phyloP scores from a whole-genome alignment of 2,888 invertebrate species.

The Dioctria linearis region DNA sequence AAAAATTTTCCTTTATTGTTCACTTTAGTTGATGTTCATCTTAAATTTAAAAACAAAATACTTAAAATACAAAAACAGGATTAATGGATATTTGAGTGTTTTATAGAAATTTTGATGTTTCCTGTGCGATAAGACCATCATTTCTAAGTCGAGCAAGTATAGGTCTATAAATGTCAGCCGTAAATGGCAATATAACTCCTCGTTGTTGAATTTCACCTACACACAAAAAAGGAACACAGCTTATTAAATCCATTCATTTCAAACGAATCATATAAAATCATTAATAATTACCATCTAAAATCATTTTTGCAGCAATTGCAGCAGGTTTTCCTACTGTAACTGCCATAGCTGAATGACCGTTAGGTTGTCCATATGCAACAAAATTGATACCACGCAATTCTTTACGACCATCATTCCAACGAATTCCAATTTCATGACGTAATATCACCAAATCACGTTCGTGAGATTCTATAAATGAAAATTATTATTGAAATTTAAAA shows the following conservation, averaged over 20 bases:
- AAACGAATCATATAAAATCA: background rate
- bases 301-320: conserved; percentile 98
- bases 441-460: conserved; percentile 96
- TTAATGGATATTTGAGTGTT: background rate
- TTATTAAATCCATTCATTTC: conserved; percentile 58
- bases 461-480: conserved; percentile 74
- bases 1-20: too few species aligned
- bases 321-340: conserved; percentile 93
- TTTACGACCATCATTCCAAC: conserved; percentile 89
- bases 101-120: conserved; percentile 74
- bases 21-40: too few species aligned
- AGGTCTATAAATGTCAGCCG: conserved; percentile 93
- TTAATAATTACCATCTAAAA: conserved; percentile 80
- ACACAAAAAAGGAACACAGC: conserved; percentile 66
- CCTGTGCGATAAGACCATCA: conserved; percentile 85
- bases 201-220: conserved; percentile 93
- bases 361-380: conserved; percentile 88
- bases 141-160: conserved; percentile 88
- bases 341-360: conserved; percentile 96
- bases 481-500: background rate
- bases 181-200: conserved; percentile 93
- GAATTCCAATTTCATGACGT: conserved; percentile 92
- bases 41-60: too few species aligned
- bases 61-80: too few species aligned
- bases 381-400: conserved; percentile 89